Base-by-base conservation (phyloP, 1,140 invertebrate genomes). In the Sarcophaga bullata region DNA sequence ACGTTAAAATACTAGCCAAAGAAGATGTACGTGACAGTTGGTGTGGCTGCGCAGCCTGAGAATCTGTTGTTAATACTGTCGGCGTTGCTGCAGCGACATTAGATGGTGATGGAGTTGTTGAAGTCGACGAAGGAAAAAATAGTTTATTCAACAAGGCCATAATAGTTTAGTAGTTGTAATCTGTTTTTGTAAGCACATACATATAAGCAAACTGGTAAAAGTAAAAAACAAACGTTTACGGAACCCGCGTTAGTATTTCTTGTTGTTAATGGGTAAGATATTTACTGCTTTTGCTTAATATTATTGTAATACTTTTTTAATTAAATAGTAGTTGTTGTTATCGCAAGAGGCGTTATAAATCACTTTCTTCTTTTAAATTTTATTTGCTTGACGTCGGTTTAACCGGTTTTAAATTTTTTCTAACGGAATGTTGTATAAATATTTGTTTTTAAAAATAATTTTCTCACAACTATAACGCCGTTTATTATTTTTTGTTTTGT, bases 71-170 rank as follows among this genome's bases (percentile, higher is more conserved):
- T 80, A 62, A 50, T 73, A 81, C 19, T 25, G 83, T 3, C 58
- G 80, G 8, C 62, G 48, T 49, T 17, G 80, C 8, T 37, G 80
- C 7, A 11, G 73, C 7, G 47, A 73, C 11, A 17, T 75, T 37
- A 1, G 50, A 46, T 75, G 75, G 37, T n/a, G 76, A 17, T 82
- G 81, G 17, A n/a, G 75, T 6, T 73, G 68, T 13, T 17, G 87
- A 52, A 82, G 88, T 82, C 84, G 87, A 84, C 84, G 88, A 87
- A 84, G 88, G 88, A 86, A 89, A 89, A 84, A 89, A 89, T 81
- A 89, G 88, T 87, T 89, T 89, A 84, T 89, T 89, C 86, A 89
- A 86, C 85, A 89, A 84, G 85, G 88, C 88, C 88, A 89, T 89
- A 89, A 62, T 83, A 72, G 17, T 76, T 15, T 9, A 47, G 19